phyloP scores from a whole-genome alignment of 2,797 vertebrate species.

The Champsocephalus gunnari region DNA sequence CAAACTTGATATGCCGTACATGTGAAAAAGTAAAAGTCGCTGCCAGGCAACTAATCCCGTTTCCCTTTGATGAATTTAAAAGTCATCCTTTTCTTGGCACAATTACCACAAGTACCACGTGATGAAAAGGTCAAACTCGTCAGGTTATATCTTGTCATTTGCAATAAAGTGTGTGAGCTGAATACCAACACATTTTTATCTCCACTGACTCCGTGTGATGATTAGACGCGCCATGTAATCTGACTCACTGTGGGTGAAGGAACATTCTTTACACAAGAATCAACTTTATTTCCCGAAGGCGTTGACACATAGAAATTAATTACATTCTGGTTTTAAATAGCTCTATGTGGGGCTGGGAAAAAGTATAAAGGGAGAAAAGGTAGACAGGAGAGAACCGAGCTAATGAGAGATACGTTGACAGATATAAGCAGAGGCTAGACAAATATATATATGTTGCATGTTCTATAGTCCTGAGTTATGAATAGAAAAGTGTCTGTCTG shows the following conservation, averaged over 20 bases:
- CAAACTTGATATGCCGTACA: slow-evolving; percentile 31
- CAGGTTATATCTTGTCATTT: slow-evolving; percentile 38
- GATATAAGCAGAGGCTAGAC: not conserved
- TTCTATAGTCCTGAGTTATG: not conserved
- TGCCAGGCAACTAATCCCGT: slow-evolving; percentile 46
- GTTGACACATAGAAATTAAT: not conserved
- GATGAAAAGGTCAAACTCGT: slow-evolving; percentile 59
- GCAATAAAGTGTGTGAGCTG: slow-evolving; percentile 39
- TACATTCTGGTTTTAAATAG: too few species aligned
- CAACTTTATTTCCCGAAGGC: slow-evolving; percentile 3
- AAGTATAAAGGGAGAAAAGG: not conserved
- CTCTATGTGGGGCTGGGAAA: not conserved
- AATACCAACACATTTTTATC: slow-evolving; percentile 25
- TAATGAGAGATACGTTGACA: not conserved
- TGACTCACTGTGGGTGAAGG: slow-evolving; percentile 5
- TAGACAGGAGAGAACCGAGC: not conserved
- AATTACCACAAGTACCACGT: slow-evolving; percentile 28
- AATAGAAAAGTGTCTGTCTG: not conserved
- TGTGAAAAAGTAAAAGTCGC: slow-evolving; percentile 27
- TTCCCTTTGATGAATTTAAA: slow-evolving; percentile 26
- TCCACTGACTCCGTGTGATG: slow-evolving; percentile 8
- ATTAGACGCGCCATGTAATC: not conserved
- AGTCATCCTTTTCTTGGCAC: slow-evolving; percentile 42
- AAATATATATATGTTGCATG: not conserved
- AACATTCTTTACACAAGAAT: slow-evolving; percentile 10